phyloP scores from a whole-genome alignment of 2,113 vertebrate genomes.

The Mixornis gularis region DNA sequence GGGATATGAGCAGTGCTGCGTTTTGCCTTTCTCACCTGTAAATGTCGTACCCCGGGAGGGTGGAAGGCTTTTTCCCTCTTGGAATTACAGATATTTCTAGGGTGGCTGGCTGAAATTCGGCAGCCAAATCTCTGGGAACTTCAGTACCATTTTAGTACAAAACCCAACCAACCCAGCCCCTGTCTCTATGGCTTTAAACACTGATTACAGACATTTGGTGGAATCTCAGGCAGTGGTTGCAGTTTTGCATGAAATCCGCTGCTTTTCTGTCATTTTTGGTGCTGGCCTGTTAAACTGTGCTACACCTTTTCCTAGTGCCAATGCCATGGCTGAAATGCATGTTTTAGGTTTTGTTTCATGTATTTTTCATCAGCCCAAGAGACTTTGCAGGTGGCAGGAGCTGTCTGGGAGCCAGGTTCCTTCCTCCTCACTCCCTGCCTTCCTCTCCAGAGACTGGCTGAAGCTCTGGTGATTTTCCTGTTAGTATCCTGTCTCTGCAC shows the following conservation, averaged over 20 bases:
- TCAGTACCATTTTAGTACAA: not conserved
- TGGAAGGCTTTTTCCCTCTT: not conserved
- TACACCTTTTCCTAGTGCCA: not conserved
- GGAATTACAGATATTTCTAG: not conserved
- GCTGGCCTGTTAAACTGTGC: not conserved
- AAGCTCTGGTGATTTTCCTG: not conserved
- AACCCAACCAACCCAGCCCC: too few relatives aligned
- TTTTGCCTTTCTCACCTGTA: not conserved
- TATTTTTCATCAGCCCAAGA: not conserved
- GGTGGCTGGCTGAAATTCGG: not conserved
- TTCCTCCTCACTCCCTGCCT: not conserved
- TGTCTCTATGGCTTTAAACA: not conserved
- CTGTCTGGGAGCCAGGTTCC: not conserved
- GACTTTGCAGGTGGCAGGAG: not conserved
- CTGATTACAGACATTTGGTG: rapidly evolving
- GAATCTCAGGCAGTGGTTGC: not conserved
- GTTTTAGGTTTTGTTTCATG: not conserved
- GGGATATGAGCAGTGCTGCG: not conserved
- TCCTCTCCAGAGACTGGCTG: not conserved
- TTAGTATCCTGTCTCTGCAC: not conserved
- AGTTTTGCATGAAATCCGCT: not conserved
- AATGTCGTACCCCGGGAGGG: rapidly evolving
- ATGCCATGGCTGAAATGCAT: not conserved
- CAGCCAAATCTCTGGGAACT: not conserved
- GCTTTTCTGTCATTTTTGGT: not conserved